Percentiles rank a stretch among this genome's conserved stretches.
These are phyloP conservation scores for Corydoras sp. DNA, from an alignment of 2,113 vertebrate species.

Conservation along the genomic window DNA sequence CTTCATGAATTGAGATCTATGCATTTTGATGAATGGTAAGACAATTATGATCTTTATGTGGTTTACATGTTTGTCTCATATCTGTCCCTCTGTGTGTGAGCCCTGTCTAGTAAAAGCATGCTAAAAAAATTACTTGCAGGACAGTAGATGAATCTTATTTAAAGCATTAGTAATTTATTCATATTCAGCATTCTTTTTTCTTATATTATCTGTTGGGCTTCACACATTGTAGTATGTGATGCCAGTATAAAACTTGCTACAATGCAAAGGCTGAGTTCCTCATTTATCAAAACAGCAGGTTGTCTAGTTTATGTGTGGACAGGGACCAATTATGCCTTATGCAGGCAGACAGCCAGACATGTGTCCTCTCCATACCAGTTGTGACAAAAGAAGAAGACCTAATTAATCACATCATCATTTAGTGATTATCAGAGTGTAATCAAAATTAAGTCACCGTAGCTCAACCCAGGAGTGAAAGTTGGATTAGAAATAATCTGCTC, in stretches of 20 bases:
- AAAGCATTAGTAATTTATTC: too few species aligned
- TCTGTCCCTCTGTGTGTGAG: too few species aligned
- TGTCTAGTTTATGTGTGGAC: slow-evolving; percentile 31
- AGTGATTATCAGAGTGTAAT: slow-evolving; percentile 62
- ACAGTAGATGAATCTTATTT: too few species aligned
- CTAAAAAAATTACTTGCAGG: too few species aligned
- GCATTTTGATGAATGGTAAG: too few species aligned
- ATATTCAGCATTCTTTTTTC: too few species aligned
- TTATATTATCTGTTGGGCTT: neutral
- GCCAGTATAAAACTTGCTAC: neutral
- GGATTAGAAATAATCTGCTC: slow-evolving; percentile 40
- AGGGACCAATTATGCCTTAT: slow-evolving; percentile 30
- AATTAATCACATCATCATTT: slow-evolving; percentile 68
- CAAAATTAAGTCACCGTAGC: slow-evolving; percentile 38
- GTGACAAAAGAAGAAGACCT: slow-evolving; percentile 49
- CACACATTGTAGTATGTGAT: neutral
- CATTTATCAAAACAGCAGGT: neutral
- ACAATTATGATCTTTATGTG: too few species aligned
- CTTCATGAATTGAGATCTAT: too few species aligned
- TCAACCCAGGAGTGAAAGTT: slow-evolving; percentile 53
- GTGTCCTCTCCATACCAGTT: slow-evolving; percentile 29
- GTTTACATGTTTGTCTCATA: too few species aligned
- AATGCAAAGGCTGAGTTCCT: slow-evolving; percentile 1
- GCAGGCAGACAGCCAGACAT: slow-evolving; percentile 4
- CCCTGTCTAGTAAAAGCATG: too few species aligned